phyloP scores from a whole-genome alignment of 2,888 invertebrate species.

The Tolmerus cingulatus region DNA sequence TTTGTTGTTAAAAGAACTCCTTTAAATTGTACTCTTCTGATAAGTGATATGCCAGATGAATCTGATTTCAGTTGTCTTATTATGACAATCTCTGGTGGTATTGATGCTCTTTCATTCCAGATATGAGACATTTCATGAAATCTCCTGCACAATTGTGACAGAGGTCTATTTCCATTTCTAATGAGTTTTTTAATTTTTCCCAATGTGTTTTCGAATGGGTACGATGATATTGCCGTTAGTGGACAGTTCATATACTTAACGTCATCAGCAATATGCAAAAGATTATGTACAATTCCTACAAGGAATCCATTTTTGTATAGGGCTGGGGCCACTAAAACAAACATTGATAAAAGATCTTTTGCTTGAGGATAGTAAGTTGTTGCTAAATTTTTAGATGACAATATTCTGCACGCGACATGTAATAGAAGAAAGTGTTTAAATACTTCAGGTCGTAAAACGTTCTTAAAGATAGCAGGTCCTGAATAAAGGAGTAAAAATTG shows the following conservation, averaged over 20 bases:
- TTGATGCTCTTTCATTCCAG: neutral
- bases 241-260: neutral
- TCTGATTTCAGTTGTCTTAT: neutral
- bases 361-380: neutral
- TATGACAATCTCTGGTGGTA: neutral
- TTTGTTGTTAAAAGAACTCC: neutral
- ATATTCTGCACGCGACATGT: neutral
- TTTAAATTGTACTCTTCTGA: neutral
- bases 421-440: neutral
- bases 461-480: neutral
- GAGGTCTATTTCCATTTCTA: neutral
- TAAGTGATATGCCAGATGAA: neutral
- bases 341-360: neutral
- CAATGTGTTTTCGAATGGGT: neutral
- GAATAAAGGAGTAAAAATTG: neutral
- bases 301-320: constrained; percentile 6
- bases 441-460: neutral
- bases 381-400: neutral
- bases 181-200: neutral
- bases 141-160: neutral
- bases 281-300: constrained; percentile 12
- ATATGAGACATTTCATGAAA: neutral
- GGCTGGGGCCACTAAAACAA: neutral
- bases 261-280: neutral
- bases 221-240: neutral